Base-by-base conservation (phyloP, 2,113 vertebrate species). In the Calonectris borealis region DNA sequence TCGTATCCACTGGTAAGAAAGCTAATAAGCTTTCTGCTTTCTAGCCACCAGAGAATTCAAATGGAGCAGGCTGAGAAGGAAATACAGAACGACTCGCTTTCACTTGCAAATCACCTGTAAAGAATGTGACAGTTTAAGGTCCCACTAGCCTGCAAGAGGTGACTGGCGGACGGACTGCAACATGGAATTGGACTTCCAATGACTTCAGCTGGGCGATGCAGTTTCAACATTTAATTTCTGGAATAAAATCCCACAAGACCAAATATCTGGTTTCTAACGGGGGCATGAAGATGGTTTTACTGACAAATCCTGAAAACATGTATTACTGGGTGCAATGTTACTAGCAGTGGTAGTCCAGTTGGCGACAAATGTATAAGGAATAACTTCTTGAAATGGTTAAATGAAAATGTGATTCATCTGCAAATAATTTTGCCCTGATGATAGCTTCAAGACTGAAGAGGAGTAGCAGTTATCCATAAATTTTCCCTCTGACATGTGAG, bases 151-250 rank as follows among this genome's bases (percentile, higher is more conserved):
- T 80, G 62, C 79, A 72, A 2, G 24, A 24, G 17, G 32, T 78
- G 29, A 19, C 73, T 68, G 51, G 26, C 0, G 0, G 49, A 75
- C 2, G 3, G 51, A 26, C 19, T 49, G 20, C 36, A 46, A 46
- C 7, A 4, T 13, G 26, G 61, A 55, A 27, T 4, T 57, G 48
- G 66, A 10, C 9, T 76, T 57, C 25, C 40, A 36, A 22, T 29
- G 25, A 32, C 17, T 82, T 71, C 40, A 77, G 29, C 18, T 36
- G 24, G 42, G 51, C 65, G 58, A 3, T 31, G 15, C 17, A 13
- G 13, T 64, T 80, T 54, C 68, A 66, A 8, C 18, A 20, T 6
- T 24, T 57, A 49, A 44, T 42, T 82, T 60, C 42, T 70, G 61
- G 55, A 85, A 77, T 58, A 38, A 87, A 91, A 17, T 29, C 48